phyloP scores from a whole-genome alignment of 64 coral and sea anemone species.

The Hydrozoanthus tunicans region DNA sequence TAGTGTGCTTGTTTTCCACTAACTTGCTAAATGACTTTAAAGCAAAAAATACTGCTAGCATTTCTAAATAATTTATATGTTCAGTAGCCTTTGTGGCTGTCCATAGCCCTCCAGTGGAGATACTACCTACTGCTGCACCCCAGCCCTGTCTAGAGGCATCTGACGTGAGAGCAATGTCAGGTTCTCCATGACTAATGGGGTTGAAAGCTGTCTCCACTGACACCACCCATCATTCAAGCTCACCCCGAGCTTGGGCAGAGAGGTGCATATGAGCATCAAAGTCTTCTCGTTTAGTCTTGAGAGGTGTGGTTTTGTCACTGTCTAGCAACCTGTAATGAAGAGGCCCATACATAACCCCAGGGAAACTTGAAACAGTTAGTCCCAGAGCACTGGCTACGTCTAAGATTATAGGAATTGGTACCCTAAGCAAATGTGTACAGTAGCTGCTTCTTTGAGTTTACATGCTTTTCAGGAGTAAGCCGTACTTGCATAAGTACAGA shows the following conservation, averaged over 20 bases:
- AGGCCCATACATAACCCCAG: too few relatives aligned
- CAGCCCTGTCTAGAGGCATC: constrained; percentile 63
- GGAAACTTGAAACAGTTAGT: not conserved
- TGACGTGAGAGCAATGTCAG: constrained; percentile 40
- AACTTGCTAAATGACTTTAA: constrained; percentile 13
- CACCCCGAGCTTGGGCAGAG: not conserved
- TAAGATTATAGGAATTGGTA: not conserved
- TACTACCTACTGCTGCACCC: constrained; percentile 40
- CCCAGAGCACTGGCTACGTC: constrained; percentile 20
- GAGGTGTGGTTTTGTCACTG: constrained; percentile 36
- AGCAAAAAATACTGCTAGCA: constrained; percentile 32
- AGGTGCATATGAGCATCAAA: constrained; percentile 58
- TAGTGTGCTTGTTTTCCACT: constrained; percentile 17
- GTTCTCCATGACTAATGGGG: constrained; percentile 50
- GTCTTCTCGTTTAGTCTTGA: constrained; percentile 27
- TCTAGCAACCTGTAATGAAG: constrained; percentile 5
- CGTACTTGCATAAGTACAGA: not conserved
- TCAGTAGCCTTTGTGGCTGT: constrained; percentile 42
- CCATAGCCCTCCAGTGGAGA: constrained; percentile 57
- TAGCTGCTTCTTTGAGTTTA: constrained; percentile 15
- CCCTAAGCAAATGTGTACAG: constrained; percentile 5
- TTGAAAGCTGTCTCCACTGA: constrained; percentile 31
- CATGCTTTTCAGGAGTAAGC: not conserved
- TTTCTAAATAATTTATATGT: constrained; percentile 67
- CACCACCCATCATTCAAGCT: constrained; percentile 39